Evolutionary conservation across 2,113 vertebrate species (phyloP).

Genomic region (Shinisaurus crocodilurus): DNA sequence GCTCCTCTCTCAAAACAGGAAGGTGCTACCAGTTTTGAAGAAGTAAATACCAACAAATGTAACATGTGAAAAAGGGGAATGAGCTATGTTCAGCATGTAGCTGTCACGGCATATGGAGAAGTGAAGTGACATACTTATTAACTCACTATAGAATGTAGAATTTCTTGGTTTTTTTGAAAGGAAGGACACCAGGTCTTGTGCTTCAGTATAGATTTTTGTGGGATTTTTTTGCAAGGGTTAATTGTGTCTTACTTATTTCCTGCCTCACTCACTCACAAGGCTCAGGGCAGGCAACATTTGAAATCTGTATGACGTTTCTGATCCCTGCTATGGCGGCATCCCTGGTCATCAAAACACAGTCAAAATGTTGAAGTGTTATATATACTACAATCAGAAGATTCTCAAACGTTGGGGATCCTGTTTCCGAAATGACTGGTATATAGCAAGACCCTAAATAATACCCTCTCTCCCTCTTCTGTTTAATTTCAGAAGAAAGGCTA

Average conservation of each 20-base stretch:
- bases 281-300: background rate
- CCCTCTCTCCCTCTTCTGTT: conserved; percentile 38
- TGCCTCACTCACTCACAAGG: background rate
- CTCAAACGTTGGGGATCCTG: background rate
- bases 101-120: background rate
- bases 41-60: background rate
- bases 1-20: too few relatives aligned
- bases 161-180: background rate
- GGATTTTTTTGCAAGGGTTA: background rate
- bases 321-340: background rate
- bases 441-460: background rate
- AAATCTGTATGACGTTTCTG: background rate
- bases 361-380: background rate
- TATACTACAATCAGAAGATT: background rate
- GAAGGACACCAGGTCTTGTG: background rate
- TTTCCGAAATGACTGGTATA: background rate
- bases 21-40: background rate
- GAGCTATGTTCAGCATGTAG: background rate
- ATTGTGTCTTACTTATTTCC: background rate
- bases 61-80: background rate
- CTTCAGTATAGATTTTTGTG: background rate
- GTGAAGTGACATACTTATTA: background rate
- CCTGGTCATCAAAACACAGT: background rate
- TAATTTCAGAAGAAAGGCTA: conserved; percentile 83
- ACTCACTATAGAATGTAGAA: background rate